These are phyloP conservation scores for Ostrea denselamellosa DNA, from an alignment of 1,140 invertebrate genomes.

Conservation along the genomic window DNA sequence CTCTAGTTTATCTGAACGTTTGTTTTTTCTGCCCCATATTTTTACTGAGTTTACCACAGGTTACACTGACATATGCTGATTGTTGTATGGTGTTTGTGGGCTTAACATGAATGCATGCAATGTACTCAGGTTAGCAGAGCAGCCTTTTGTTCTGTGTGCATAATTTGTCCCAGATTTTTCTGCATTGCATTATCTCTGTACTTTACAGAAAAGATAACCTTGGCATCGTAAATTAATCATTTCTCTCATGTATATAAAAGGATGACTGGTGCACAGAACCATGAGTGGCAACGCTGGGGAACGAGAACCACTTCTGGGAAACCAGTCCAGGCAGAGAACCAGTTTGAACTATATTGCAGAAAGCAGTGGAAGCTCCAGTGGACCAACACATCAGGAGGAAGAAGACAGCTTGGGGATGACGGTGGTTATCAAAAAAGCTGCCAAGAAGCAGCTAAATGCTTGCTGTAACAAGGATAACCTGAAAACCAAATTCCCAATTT, in stretches of 20 bases:
- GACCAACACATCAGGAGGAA: not conserved
- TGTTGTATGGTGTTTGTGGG: too few species aligned
- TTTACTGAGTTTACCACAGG: too few species aligned
- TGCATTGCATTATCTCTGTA: not conserved
- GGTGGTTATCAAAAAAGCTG: conserved; percentile 18
- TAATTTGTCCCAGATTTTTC: not conserved
- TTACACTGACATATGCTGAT: too few species aligned
- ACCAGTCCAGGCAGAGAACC: not conserved
- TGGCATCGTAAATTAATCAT: conserved; percentile 8
- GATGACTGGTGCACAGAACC: not conserved
- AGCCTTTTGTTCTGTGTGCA: not conserved
- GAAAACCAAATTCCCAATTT: conserved; percentile 69
- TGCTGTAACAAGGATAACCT: conserved; percentile 62
- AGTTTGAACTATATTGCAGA: not conserved
- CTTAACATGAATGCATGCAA: too few species aligned
- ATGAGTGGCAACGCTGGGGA: conserved; percentile 45
- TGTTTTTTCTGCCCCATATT: too few species aligned
- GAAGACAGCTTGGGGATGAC: conserved; percentile 33
- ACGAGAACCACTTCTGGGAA: conserved; percentile 52
- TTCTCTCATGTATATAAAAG: conserved; percentile 32
- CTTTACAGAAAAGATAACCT: not conserved
- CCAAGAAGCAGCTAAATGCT: conserved; percentile 53
- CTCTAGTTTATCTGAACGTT: too few species aligned
- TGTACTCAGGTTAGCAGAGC: too few species aligned
- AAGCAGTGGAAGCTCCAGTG: not conserved